Evolutionary conservation across 2,888 invertebrate species (phyloP), one percentile per base, ranked within the genome.

Genomic region (Aquatica leii): DNA sequence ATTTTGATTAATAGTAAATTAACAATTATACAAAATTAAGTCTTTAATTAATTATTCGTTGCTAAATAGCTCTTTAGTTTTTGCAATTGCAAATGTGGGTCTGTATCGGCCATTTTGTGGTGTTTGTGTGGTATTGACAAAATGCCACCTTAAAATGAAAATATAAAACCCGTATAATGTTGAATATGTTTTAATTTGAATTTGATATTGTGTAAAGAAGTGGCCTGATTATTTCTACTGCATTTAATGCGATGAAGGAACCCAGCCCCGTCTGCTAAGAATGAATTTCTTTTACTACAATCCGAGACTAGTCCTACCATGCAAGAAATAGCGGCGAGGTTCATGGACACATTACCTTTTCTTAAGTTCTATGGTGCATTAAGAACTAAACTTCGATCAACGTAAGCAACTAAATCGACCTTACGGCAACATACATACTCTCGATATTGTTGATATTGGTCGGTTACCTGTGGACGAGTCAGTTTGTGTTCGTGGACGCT

Each of bases 311-410:
- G 46, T 18, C 18, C 46, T 46, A 46, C 46, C 46, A 15, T 14
- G 50, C 50, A 50, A 34, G 50, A 50, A 24, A 12, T 12, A 50
- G 24, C 50, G 24, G 59, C 68, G 69, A 71, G 73, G 74, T 74
- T 74, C 74, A 74, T 68, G 74, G 74, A 74, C 74, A 70, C 74
- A 70, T 40, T 69, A 57, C 66, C 59, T 69, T 69, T 62, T 68
- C 61, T 56, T 58, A 65, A 62, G 66, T 61, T 24, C 57, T 52
- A 41, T 24, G 51, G 37, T 48, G 53, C 67, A 50, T 58, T 71
- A 74, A 73, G 72, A 69, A 65, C 65, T 61, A 72, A 62, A 68
- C 69, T 74, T 64, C 50, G 56, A 59, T 31, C 52, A 62, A 63
- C 50, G 37, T 59, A 56, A 63, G 60, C 43, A 67, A 56, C 54